A percentile compares a stretch with the other conserved stretches of the same genome.
Conservation (phyloP, 2,797 vertebrate genomes). For the Enteromius argenteus region DNA sequence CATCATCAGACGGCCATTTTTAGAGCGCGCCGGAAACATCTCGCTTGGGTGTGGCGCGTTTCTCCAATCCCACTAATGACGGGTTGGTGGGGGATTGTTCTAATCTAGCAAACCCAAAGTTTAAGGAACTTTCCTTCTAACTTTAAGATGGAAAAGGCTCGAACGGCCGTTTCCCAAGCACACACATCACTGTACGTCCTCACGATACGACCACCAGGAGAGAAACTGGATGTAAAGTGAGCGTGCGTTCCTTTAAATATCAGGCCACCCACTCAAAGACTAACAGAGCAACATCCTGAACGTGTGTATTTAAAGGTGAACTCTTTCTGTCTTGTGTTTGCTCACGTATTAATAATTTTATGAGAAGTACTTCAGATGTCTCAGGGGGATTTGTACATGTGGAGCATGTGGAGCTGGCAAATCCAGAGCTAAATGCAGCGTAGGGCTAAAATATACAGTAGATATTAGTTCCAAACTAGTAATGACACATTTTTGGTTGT, state of each 20-base stretch:
- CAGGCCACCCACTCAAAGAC: constrained; percentile 61
- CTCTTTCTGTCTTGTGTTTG: constrained; percentile 52
- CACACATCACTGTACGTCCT: constrained; percentile 21
- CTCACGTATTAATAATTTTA: constrained; percentile 58
- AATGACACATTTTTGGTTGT: not conserved
- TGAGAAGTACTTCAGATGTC: constrained; percentile 36
- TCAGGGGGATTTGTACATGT: constrained; percentile 5
- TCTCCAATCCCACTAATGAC: constrained; percentile 80
- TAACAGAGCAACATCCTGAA: constrained; percentile 63
- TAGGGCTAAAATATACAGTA: not conserved
- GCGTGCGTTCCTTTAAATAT: constrained; percentile 60
- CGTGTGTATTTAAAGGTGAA: constrained; percentile 46
- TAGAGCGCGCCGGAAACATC: constrained; percentile 72
- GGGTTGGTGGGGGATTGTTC: constrained; percentile 81
- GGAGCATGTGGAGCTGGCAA: constrained; percentile 5
- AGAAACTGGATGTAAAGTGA: constrained; percentile 52
- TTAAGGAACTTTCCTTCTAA: constrained; percentile 54
- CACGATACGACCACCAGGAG: constrained; percentile 57
- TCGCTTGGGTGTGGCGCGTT: constrained; percentile 76
- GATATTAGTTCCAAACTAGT: not conserved
- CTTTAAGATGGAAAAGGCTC: constrained; percentile 57
- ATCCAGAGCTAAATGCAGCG: not conserved
- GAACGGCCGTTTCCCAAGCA: constrained; percentile 50
- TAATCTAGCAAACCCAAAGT: constrained; percentile 73
- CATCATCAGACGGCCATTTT: constrained; percentile 64